Evolutionary conservation across 2,888 invertebrate genomes (phyloP), one percentile per base, ranked within the genome.

Genomic region (Salpingus planirostris): DNA sequence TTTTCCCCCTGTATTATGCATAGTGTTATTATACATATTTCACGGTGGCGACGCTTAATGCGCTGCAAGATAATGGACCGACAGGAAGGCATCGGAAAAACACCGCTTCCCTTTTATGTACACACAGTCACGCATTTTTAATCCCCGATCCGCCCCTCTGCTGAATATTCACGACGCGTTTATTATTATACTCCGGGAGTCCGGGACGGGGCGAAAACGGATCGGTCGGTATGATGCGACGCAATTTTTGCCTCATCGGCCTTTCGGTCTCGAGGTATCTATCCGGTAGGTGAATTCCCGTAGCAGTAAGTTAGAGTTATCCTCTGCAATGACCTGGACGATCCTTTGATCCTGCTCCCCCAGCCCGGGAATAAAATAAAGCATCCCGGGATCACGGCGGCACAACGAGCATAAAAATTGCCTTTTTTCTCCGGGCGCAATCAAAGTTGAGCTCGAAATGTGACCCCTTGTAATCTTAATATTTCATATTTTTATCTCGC

Each of bases 11-110:
- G 42, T 54, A 57, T 58, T 55, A 58, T 58, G 56, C 55, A 58
- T 55, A 47, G 43, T 46, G 56, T 56, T 55, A 58, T 58, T 54
- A 58, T 56, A 57, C 58, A 58, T 58, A 58, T 58, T 58, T 57
- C 56, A 56, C 54, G 33, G 39, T 27, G 26, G 29, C 26, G 39
- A 29, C 35, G 39, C 39, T 39, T 39, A 39, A 39, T 35, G 39
- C 34, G 38, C 28, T 38, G 29, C 26, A 38, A 29, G 38, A 38
- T 38, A 38, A 38, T 38, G 35, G 38, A 38, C 31, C 35, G 38
- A 32, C 34, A 38, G 25, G 26, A 24, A 38, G 23, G 35, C 38
- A 34, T 35, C 21, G 38, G 25, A 38, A 38, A 38, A 38, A 38
- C 38, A 38, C 29, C 23, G 28, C 38, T 38, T 38, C 29, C 38